Evolutionary conservation across 2,797 vertebrate genomes (phyloP).

Genomic region (Aeoliscus strigatus): DNA sequence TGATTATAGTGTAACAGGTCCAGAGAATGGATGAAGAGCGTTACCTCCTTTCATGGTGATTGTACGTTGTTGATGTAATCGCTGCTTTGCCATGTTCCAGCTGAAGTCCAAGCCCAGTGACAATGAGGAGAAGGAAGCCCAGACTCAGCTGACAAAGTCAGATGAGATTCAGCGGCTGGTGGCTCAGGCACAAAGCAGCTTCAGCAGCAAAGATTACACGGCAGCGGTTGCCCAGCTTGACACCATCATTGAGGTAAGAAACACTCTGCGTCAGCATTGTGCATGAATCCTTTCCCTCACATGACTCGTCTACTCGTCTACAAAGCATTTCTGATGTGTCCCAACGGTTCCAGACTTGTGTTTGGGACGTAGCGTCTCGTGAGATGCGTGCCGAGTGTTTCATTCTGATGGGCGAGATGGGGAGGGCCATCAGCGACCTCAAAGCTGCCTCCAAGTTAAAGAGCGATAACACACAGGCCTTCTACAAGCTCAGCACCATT

Average conservation of each 20-base stretch:
- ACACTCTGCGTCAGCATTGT: slow-evolving; percentile 1
- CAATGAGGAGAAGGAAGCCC: slow-evolving; percentile 87
- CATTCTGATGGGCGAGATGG: slow-evolving; percentile 87
- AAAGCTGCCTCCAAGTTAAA: slow-evolving; percentile 92
- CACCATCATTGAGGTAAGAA: slow-evolving; percentile 84
- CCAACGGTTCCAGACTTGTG: slow-evolving; percentile 80
- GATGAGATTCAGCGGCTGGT: slow-evolving; percentile 88
- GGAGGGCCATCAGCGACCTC: slow-evolving; percentile 93
- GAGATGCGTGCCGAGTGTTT: slow-evolving; percentile 95
- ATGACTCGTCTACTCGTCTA: no score
- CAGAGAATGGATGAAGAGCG: no score
- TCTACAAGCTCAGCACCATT: slow-evolving; percentile 93
- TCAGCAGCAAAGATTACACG: slow-evolving; percentile 74
- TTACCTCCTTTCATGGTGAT: background rate
- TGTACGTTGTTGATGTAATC: background rate
- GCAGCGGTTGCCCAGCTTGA: slow-evolving; percentile 81
- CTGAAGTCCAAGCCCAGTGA: slow-evolving; percentile 85
- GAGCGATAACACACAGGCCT: slow-evolving; percentile 92
- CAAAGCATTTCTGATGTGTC: slow-evolving; percentile 2
- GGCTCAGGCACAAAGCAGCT: slow-evolving; percentile 75
- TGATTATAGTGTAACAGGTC: slow-evolving; percentile 41
- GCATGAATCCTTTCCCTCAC: no score
- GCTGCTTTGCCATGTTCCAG: slow-evolving; percentile 61
- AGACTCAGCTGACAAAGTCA: slow-evolving; percentile 81
- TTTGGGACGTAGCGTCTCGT: slow-evolving; percentile 89